phyloP scores from a whole-genome alignment of 2,113 vertebrate genomes.

The Trichechus manatus region DNA sequence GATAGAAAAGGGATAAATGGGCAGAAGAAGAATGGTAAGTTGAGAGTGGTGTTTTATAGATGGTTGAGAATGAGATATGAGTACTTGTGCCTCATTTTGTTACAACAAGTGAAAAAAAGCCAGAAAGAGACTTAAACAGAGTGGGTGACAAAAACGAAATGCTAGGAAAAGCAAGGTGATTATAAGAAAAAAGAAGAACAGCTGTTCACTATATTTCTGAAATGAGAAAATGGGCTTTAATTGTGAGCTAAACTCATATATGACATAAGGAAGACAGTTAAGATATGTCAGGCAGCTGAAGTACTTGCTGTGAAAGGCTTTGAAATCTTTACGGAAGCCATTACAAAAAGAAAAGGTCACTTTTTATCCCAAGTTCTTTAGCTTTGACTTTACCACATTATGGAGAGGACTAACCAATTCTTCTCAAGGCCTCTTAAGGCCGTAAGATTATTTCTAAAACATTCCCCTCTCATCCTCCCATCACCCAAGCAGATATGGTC shows the following conservation, averaged over 20 bases:
- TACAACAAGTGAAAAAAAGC: not conserved
- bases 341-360: not conserved
- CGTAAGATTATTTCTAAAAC: not conserved
- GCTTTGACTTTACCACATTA: slow-evolving; percentile 32
- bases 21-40: not conserved
- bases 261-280: slow-evolving; percentile 14
- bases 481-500: not conserved
- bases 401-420: not conserved
- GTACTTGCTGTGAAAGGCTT: slow-evolving; percentile 15
- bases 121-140: not conserved
- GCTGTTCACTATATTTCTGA: slow-evolving; percentile 10
- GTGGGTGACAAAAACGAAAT: slow-evolving; percentile 30
- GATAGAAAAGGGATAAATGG: not conserved
- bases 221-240: slow-evolving; percentile 38
- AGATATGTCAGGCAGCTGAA: not conserved
- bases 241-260: slow-evolving; percentile 23
- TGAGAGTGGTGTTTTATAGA: not conserved
- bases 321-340: slow-evolving; percentile 17
- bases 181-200: slow-evolving; percentile 39
- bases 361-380: slow-evolving; percentile 46
- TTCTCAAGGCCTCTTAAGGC: not conserved
- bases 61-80: not conserved
- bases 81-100: not conserved
- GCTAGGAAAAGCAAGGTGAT: not conserved
- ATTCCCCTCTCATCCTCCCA: not conserved